These are phyloP conservation scores for Holotrichia oblita DNA, from an alignment of 1,140 invertebrate genomes.

Conservation along the genomic window DNA sequence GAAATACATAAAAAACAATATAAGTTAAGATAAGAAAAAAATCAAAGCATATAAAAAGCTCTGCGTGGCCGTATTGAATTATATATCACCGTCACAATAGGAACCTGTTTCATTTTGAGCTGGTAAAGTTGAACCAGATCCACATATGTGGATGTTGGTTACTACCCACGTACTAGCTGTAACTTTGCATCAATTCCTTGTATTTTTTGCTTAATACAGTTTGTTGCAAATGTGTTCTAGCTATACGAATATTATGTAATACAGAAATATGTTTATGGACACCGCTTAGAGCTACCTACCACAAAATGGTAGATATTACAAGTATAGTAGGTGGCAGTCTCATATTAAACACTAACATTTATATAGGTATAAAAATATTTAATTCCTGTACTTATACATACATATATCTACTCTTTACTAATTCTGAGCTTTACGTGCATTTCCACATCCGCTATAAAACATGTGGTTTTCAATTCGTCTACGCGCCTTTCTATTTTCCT, in stretches of 20 bases:
- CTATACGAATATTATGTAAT: background rate
- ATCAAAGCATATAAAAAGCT: background rate
- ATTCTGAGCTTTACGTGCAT: too few relatives aligned
- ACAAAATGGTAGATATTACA: background rate
- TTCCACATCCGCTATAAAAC: too few relatives aligned
- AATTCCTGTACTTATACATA: too few relatives aligned
- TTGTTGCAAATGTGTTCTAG: background rate
- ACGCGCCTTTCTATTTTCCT: too few relatives aligned
- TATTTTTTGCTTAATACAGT: background rate
- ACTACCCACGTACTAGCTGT: background rate
- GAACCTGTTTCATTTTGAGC: background rate
- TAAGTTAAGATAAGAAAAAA: background rate
- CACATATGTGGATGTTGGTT: background rate
- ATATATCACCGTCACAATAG: background rate
- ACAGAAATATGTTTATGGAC: too few relatives aligned
- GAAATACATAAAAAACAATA: slow-evolving; percentile 20
- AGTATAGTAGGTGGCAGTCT: background rate
- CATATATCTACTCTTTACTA: too few relatives aligned
- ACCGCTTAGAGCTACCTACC: too few relatives aligned
- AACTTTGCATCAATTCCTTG: background rate
- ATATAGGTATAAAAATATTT: too few relatives aligned
- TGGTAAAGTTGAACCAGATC: background rate
- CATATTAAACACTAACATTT: too few relatives aligned
- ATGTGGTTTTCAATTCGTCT: too few relatives aligned
- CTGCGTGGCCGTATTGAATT: background rate